phyloP scores from a whole-genome alignment of 2,888 invertebrate genomes.

The Acleris holmiana region DNA sequence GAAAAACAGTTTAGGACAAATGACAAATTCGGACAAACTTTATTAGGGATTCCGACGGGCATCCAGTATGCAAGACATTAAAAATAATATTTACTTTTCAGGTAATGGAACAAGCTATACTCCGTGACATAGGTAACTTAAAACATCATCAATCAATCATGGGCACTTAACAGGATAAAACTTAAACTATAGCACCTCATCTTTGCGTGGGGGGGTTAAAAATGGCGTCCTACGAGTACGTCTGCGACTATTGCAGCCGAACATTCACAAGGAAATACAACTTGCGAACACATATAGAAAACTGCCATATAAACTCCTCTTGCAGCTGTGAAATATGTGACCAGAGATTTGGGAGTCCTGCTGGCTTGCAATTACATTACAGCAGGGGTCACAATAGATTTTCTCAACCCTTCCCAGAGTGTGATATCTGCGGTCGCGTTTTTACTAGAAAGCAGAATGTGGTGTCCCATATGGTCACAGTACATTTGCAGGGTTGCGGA shows the following conservation, averaged over 20 bases:
- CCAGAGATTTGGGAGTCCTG: conserved; percentile 60
- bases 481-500: conserved; percentile 59
- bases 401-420: conserved; percentile 63
- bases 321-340: conserved; percentile 64
- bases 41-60: too few species aligned
- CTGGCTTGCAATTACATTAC: conserved; percentile 60
- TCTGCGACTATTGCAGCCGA: conserved; percentile 68
- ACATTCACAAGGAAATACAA: conserved; percentile 71
- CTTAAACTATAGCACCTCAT: not conserved
- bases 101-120: too few species aligned
- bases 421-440: conserved; percentile 68
- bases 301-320: conserved; percentile 61
- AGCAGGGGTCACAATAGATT: conserved; percentile 63
- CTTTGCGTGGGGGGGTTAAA: not conserved
- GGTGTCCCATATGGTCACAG: conserved; percentile 68
- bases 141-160: not conserved
- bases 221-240: conserved; percentile 33
- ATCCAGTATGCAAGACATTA: too few species aligned
- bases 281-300: conserved; percentile 68
- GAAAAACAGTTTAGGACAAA: too few species aligned
- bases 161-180: not conserved
- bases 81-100: too few species aligned
- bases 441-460: conserved; percentile 74
- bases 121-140: too few species aligned
- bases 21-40: too few species aligned